phyloP scores from a whole-genome alignment of 2,113 vertebrate genomes.

The Aegotheles bennettii region DNA sequence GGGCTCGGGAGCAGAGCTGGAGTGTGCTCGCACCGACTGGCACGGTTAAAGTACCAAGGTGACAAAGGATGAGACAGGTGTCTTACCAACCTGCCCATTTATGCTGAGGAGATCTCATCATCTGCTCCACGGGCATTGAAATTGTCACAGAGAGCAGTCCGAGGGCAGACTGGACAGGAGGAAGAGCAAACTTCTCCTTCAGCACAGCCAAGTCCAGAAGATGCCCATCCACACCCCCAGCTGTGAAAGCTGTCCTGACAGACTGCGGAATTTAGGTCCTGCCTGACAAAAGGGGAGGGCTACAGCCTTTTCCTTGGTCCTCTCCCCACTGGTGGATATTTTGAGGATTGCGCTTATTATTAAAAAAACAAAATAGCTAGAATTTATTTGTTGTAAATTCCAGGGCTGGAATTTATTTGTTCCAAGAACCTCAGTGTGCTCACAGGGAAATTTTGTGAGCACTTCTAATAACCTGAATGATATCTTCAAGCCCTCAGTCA shows the following conservation, averaged over 20 bases:
- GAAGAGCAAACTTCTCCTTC: neutral
- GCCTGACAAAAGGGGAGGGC: neutral
- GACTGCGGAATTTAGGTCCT: neutral
- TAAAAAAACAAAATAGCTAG: neutral
- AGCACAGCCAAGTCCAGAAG: neutral
- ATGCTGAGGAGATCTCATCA: neutral
- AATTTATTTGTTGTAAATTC: no score
- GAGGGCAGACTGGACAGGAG: neutral
- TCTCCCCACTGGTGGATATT: neutral
- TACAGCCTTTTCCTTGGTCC: neutral
- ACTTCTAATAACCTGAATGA: neutral
- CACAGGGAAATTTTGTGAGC: neutral
- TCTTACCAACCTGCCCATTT: neutral
- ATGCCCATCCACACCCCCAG: neutral
- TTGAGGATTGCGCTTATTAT: neutral
- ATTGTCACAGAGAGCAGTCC: rapidly evolving
- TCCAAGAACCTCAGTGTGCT: neutral
- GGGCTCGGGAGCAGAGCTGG: neutral
- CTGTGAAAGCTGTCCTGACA: neutral
- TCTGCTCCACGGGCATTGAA: neutral
- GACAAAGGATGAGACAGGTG: neutral
- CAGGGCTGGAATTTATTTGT: neutral
- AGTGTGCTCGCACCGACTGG: no score
- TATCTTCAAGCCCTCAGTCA: neutral
- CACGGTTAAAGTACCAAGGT: neutral